Evolutionary conservation across 1,140 invertebrate species (phyloP), one percentile per base, ranked within the genome.

Genomic region (Anastrepha obliqua): DNA sequence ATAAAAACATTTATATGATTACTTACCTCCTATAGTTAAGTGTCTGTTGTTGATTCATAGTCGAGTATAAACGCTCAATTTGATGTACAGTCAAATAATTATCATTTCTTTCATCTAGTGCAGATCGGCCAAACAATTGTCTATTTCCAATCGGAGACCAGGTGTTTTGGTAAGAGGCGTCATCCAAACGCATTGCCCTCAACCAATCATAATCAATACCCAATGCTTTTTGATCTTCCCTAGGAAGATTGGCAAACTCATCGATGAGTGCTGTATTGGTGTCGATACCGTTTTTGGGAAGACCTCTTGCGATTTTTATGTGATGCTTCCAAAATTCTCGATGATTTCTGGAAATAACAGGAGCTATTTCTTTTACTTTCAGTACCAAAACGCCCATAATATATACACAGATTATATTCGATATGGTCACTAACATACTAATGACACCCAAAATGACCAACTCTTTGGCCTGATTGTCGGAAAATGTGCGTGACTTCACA

Each of bases 291-390:
- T 94, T 94, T 88, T 91, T 94, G 88, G 95, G 95, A 88, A 94
- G 94, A 89, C 95, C 91, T 44, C 95, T 91, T 9, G 94, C 94
- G 88, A 96, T 94, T 93, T 95, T 95, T 55, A 96, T 94, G 90
- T 96, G 96, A 88, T 95, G 94, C 89, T 95, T 95, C 95, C 96
- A 97, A 90, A 96, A 96, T 86, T 94, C 92, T n/a, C 94, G 92
- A 89, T 95, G 93, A 39, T 93, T 92, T 29, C 90, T 89, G 0
- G 89, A 90, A 15, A 94, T 94, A 2, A 94, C 94, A 2, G 96
- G 96, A 51, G 96, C 95, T 9, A 97, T 96, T 94, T 97, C 96
- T 93, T 97, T 97, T 89, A 97, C 95, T 94, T 96, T 96, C 39
- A 97, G 94, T 65, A 97, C 94, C 39, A 96, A 88, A 44, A 97